phyloP scores from a whole-genome alignment of 2,797 vertebrate genomes.

The Gouania willdenowi region DNA sequence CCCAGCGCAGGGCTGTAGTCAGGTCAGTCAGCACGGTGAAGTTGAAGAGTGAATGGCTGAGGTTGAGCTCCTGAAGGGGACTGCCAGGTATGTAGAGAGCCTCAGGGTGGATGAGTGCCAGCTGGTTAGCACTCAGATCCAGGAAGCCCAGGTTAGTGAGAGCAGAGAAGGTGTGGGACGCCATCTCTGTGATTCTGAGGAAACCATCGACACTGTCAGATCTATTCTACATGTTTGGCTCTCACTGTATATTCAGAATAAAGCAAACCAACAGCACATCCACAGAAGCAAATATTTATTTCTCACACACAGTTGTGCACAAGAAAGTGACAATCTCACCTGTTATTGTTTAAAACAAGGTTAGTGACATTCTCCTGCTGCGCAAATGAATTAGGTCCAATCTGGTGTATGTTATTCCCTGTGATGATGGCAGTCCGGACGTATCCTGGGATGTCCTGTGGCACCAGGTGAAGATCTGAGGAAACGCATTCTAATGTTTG shows the following conservation, averaged over 20 bases:
- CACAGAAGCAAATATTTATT: constrained; percentile 31
- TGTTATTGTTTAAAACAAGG: constrained; percentile 75
- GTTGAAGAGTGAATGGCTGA: constrained; percentile 73
- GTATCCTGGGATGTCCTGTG: constrained; percentile 63
- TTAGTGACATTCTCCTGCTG: constrained; percentile 71
- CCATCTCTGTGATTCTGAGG: constrained; percentile 70
- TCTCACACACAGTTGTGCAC: constrained; percentile 10
- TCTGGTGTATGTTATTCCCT: constrained; percentile 63
- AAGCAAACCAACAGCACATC: background rate
- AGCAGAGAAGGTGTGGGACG: constrained; percentile 68
- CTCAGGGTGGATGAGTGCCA: constrained; percentile 75
- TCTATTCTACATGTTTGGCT: background rate
- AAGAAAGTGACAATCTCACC: constrained; percentile 62
- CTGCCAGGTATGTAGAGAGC: constrained; percentile 70
- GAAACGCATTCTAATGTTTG: constrained; percentile 72
- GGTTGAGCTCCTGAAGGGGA: constrained; percentile 77
- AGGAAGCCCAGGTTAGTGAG: constrained; percentile 69
- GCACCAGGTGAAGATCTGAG: constrained; percentile 59
- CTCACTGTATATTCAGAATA: background rate
- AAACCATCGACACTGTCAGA: constrained; percentile 34
- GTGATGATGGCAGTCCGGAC: constrained; percentile 68
- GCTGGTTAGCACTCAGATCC: constrained; percentile 74
- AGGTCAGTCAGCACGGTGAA: constrained; percentile 66
- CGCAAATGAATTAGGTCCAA: constrained; percentile 64
- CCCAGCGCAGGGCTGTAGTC: constrained; percentile 72